phyloP scores from a whole-genome alignment of 2,888 invertebrate genomes.

The Drosophila kuntzei region DNA sequence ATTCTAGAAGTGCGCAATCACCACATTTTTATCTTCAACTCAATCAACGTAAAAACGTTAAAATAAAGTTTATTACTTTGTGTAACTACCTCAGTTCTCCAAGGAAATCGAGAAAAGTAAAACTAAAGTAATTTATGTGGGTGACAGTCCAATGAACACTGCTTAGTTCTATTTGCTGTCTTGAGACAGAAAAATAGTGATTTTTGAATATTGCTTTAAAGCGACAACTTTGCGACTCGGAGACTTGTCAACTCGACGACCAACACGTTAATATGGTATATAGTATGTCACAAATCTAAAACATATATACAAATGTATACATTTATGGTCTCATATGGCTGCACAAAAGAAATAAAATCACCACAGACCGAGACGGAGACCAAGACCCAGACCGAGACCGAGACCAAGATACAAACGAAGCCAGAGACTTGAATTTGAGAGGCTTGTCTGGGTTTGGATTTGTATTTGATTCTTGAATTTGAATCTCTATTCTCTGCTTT shows the following conservation, averaged over 20 bases:
- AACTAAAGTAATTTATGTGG: constrained; percentile 63
- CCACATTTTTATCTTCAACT: constrained; percentile 2
- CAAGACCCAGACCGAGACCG: constrained; percentile 18
- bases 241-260: not conserved
- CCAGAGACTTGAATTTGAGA: constrained; percentile 32
- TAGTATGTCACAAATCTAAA: constrained; percentile 30
- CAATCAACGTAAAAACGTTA: not conserved
- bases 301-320: constrained; percentile 30
- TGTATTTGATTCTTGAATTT: constrained; percentile 42
- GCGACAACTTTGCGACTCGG: constrained; percentile 6
- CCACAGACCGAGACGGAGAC: constrained; percentile 10
- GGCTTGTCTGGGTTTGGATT: constrained; percentile 47
- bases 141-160: constrained; percentile 53
- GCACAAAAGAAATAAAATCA: constrained; percentile 36
- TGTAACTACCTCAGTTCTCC: constrained; percentile 22
- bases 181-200: constrained; percentile 47
- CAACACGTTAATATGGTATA: constrained; percentile 21
- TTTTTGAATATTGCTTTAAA: constrained; percentile 49
- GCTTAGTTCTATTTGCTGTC: constrained; percentile 13
- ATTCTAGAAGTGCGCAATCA: constrained; percentile 2
- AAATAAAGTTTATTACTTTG: constrained; percentile 19
- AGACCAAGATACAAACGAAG: not conserved
- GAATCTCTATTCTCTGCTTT: constrained; percentile 21
- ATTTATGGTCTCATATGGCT: constrained; percentile 32
- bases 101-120: constrained; percentile 33